Percentiles rank a stretch among this genome's conserved stretches.
phyloP scores from a whole-genome alignment of 2,797 vertebrate genomes.

The Cephalopachus bancanus region DNA sequence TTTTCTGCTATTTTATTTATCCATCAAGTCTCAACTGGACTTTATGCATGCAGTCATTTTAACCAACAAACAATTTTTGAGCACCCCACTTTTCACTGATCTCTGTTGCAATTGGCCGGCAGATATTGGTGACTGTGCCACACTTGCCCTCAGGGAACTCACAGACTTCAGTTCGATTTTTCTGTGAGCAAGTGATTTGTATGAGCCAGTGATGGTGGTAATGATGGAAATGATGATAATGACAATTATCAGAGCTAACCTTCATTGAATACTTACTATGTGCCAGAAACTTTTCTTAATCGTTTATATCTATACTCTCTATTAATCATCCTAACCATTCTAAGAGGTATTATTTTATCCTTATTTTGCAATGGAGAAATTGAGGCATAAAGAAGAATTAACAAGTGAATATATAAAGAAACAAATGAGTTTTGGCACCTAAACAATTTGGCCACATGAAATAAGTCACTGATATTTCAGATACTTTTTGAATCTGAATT shows the following conservation, averaged over 20 bases:
- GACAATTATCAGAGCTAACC: accelerated
- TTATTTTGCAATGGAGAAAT: slow-evolving; percentile 30
- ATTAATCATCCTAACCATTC: neutral
- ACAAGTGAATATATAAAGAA: neutral
- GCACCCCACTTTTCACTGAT: too few species aligned
- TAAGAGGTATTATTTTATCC: slow-evolving; percentile 29
- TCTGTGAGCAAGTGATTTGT: neutral
- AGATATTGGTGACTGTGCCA: neutral
- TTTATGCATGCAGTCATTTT: neutral
- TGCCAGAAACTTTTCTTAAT: slow-evolving; percentile 12
- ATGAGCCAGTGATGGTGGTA: neutral
- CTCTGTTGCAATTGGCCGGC: neutral
- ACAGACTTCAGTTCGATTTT: neutral
- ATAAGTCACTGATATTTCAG: neutral
- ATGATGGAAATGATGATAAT: neutral
- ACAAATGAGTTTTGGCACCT: neutral
- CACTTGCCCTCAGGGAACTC: neutral
- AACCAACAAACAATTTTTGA: neutral
- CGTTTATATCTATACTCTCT: neutral
- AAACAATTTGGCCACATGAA: neutral
- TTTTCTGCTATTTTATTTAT: neutral
- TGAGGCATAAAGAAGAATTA: neutral
- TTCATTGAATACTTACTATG: neutral
- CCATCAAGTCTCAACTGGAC: neutral
- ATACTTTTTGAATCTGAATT: neutral